Evolutionary conservation across 30 jellyfish, hydroid and myxozoan species (phyloP), one percentile per base, ranked within the genome.

Genomic region (Cassiopea andromeda): DNA sequence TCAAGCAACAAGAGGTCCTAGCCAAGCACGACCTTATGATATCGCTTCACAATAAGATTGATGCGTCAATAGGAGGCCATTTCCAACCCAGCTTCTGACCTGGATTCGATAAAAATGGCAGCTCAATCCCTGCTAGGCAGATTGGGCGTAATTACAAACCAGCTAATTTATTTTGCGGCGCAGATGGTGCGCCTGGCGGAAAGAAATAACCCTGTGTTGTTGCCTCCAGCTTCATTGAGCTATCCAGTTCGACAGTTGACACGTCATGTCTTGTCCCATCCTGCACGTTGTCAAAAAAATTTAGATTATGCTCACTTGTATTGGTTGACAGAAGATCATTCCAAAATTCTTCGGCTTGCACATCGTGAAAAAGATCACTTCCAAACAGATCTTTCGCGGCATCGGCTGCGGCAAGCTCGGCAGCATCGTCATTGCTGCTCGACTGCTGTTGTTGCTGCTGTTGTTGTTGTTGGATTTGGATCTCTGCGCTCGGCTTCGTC

Each of bases 331-430:
- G 91, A 44, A 95, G 96, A 45, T 95, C 99, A 71, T 91, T 95
- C 99, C 99, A 95, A 85, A 95, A 95, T 59, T 95, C 99, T 44
- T 95, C 99, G 45, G 99, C 92, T 27, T 94, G 98, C 91, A 94
- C 89, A 66, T 94, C 98, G 48, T 94, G 97, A 14, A 95, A 91
- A 8, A 95, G 87, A 77, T 95, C 99, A 75, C 90, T 91, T 15
- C 99, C 99, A 83, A 95, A 95, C 64, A 95, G 93, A 44, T 95
- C 99, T 84, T 95, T 95, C 67, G 99, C 99, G 68, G 98, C 99
- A 67, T 95, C 93, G 8, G 97, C 99, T 1, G 97, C 97, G n/a
- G 98, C 98, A 7, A 84, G 83, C 38, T 27, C 38, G 54, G 91
- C 98, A 16, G 92, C 97, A 17, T 83, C 90, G 0, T 89, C 97